Evolutionary conservation across 2,888 invertebrate genomes (phyloP), one percentile per base, ranked within the genome.

Genomic region (Pogonocherus hispidulus): DNA sequence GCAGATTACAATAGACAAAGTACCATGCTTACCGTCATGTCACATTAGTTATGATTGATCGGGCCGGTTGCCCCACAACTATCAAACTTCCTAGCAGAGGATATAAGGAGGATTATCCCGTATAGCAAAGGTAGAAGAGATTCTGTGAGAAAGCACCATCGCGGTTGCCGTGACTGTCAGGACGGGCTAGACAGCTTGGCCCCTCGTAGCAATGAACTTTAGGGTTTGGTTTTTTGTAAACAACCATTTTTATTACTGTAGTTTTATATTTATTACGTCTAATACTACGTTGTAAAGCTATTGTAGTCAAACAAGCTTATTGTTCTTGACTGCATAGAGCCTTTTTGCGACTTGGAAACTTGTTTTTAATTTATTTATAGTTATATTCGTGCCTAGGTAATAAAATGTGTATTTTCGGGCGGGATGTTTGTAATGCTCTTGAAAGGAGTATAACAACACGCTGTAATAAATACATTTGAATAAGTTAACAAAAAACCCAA

Each of bases 11-110:
- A 86, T 85, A 84, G 84, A 84, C 84, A 84, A 83, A 84, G 82
- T 84, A 84, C 83, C 82, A 83, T 84, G 84, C 84, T 84, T 84
- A 83, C 84, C 84, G 85, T 84, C 85, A 83, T 75, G 85, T 85
- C 86, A 85, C 84, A 86, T 86, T 86, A 85, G 81, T 82, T 83
- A 84, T 85, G 86, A 86, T 85, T 82, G 85, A 86, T 86, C 80
- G 81, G 77, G 68, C 70, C 66, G 72, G 68, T 69, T 74, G 77
- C 65, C 74, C 69, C 62, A 73, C 74, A 75, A 82, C 74, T 78
- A 55, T 76, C 70, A 75, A 67, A 80, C 80, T 80, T 80, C 76
- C 71, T 67, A 66, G 69, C 74, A 63, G 52, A 57, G 71, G 65
- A 65, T 69, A 74, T 78, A 81, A 72, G 76, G 79, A 66, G 75